Base-by-base conservation (phyloP, 2,888 invertebrate species). In the Liopterus haemorrhoidalis region DNA sequence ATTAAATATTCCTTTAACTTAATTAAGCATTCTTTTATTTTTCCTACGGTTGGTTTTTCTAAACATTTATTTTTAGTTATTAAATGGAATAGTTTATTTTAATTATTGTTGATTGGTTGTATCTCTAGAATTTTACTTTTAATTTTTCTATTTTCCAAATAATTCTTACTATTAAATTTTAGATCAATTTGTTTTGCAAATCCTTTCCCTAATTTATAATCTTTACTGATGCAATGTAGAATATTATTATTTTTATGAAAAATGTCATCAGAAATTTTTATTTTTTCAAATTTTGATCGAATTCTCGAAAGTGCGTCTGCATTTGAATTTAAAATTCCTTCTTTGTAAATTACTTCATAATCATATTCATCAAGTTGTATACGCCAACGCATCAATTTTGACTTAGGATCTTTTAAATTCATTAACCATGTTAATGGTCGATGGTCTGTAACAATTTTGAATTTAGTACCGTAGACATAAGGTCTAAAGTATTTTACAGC, bases 401-500 rank as follows among this genome's bases (percentile, higher is more conserved):
- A 54, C 4, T 52, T 53, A 2, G 57, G 56, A 37, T 59, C 57
- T 38, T 53, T 56, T 1, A 54, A 49, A 2, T 51, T 27, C n/a
- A 54, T 33, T 2, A 57, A 35, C 57, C 58, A 59, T 2, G 35
- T 28, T 11, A 58, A 25, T 2, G 56, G 52, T 37, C 41, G 37
- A 35, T 59, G 58, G 41, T 59, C 59, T 1, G 58, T 61, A 6
- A 55, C 49, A 9, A 59, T 48, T 11, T 31, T 50, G 28, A 61
- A 60, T 27, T 50, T 41, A 9, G 47, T 48, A 9, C 58, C 59
- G 32, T 52, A 57, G 1, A 61, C 21, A 39, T 61, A 61, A 4
- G 57, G 57, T 37, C 56, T 38, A 33, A 57, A 59, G 39, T 58
- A 49, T 24, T 56, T 53, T 5, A 54, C 46, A 5, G 57, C 55